These are phyloP conservation scores for Drosophila stalkeri DNA, from an alignment of 2,888 invertebrate genomes.

Conservation along the genomic window DNA sequence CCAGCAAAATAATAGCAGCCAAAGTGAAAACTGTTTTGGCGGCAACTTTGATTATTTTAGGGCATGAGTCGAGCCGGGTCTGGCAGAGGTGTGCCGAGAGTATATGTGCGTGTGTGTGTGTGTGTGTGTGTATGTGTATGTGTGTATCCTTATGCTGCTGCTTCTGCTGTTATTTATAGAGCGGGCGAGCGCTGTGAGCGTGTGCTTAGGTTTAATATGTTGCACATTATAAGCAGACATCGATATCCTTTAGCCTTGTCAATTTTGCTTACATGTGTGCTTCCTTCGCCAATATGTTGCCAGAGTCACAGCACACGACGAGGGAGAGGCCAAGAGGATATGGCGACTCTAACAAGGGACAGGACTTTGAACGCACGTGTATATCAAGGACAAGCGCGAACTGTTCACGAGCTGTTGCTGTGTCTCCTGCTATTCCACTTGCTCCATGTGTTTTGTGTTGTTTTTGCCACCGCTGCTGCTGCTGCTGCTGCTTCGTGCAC, in stretches of 20 bases:
- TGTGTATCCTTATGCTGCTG: slow-evolving; percentile 20
- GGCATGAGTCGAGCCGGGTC: slow-evolving; percentile 13
- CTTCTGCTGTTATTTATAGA: slow-evolving; percentile 76
- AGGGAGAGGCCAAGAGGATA: slow-evolving; percentile 12
- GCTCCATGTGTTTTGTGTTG: slow-evolving; percentile 27
- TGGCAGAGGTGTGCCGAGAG: slow-evolving; percentile 26
- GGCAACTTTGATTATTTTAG: slow-evolving; percentile 75
- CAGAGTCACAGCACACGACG: slow-evolving; percentile 21
- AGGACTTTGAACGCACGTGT: slow-evolving; percentile 69
- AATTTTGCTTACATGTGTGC: slow-evolving; percentile 82
- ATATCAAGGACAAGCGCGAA: slow-evolving; percentile 78
- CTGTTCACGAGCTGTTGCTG: slow-evolving; percentile 66
- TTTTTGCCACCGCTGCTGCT: slow-evolving; percentile 29
- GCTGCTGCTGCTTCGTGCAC: slow-evolving; percentile 62
- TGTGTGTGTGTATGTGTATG: slow-evolving; percentile 18
- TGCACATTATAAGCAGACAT: slow-evolving; percentile 83
- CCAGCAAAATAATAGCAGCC: slow-evolving; percentile 75
- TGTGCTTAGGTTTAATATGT: slow-evolving; percentile 83
- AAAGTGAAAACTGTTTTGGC: slow-evolving; percentile 79
- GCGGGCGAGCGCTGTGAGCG: slow-evolving; percentile 60
- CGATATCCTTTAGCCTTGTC: slow-evolving; percentile 83
- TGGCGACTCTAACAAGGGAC: slow-evolving; percentile 28
- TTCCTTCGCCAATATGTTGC: slow-evolving; percentile 78
- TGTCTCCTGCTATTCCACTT: slow-evolving; percentile 20
- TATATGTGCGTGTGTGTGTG: neutral